phyloP scores from a whole-genome alignment of 2,888 invertebrate genomes.

The Eristalis pertinax region DNA sequence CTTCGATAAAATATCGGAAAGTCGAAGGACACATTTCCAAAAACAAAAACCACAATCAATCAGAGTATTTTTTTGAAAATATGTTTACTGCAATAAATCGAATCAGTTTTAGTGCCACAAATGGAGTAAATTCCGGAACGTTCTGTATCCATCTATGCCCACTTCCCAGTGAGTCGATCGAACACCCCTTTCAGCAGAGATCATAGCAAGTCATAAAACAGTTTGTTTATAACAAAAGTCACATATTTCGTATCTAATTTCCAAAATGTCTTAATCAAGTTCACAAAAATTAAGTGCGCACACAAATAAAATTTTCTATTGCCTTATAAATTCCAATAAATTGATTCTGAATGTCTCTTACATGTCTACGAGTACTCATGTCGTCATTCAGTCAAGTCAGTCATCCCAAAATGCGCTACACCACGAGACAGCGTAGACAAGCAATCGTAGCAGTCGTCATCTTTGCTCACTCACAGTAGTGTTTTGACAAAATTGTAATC shows the following conservation, averaged over 20 bases:
- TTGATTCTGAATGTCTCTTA: slow-evolving; percentile 67
- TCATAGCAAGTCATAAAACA: slow-evolving; percentile 37
- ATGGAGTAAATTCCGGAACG: neutral
- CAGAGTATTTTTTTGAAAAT: neutral
- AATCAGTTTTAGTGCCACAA: slow-evolving; percentile 1
- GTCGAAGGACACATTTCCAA: neutral
- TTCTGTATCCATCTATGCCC: neutral
- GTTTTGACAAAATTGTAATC: slow-evolving; percentile 69
- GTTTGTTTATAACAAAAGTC: slow-evolving; percentile 18
- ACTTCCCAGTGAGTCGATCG: neutral
- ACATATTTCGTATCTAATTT: slow-evolving; percentile 40
- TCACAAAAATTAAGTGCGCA: slow-evolving; percentile 70
- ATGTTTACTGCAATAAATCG: slow-evolving; percentile 13
- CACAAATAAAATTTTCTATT: slow-evolving; percentile 66
- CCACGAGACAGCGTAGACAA: neutral
- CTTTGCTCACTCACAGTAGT: slow-evolving; percentile 36
- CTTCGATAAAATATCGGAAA: too few relatives aligned
- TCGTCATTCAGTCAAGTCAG: slow-evolving; percentile 1
- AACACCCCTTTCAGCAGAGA: slow-evolving; percentile 8
- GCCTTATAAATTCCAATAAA: slow-evolving; percentile 72
- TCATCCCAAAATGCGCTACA: neutral
- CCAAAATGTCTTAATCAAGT: slow-evolving; percentile 61
- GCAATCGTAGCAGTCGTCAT: slow-evolving; percentile 28
- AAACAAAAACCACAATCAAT: neutral
- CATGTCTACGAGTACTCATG: slow-evolving; percentile 34